Conservation (phyloP, 2,113 vertebrate species). For the Strigops habroptila region DNA sequence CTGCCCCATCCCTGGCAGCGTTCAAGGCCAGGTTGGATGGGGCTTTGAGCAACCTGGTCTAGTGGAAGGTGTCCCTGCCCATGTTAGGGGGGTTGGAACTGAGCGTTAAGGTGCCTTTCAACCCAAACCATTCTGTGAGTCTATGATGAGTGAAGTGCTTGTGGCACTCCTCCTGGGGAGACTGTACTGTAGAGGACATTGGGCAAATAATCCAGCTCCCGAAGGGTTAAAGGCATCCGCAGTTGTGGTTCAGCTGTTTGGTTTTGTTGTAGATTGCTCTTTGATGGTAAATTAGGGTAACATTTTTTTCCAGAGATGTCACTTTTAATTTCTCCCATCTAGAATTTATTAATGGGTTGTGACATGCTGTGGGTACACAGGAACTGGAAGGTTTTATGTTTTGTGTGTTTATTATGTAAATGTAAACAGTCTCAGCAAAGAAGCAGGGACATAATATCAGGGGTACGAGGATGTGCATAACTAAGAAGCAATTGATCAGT, state of each 20-base stretch:
- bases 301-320: slow-evolving; percentile 38
- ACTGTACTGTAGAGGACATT: fast-evolving
- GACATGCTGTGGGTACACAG: not conserved
- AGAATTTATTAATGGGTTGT: slow-evolving; percentile 33
- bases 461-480: not conserved
- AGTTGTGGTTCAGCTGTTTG: not conserved
- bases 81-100: not conserved
- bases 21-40: not conserved
- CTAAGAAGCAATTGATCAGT: not conserved
- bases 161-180: not conserved
- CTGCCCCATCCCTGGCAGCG: not conserved
- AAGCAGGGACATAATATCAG: not conserved
- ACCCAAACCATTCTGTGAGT: not conserved
- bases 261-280: not conserved
- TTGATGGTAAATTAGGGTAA: slow-evolving; percentile 41
- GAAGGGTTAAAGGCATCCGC: not conserved
- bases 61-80: not conserved
- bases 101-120: not conserved
- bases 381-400: not conserved
- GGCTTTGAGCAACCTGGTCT: not conserved
- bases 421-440: not conserved
- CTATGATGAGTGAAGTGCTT: not conserved
- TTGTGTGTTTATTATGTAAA: slow-evolving; percentile 1
- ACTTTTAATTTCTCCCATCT: slow-evolving; percentile 23
- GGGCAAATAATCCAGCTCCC: not conserved